Base-by-base conservation (phyloP, 2,113 vertebrate genomes). In the Spea multiplicata region DNA sequence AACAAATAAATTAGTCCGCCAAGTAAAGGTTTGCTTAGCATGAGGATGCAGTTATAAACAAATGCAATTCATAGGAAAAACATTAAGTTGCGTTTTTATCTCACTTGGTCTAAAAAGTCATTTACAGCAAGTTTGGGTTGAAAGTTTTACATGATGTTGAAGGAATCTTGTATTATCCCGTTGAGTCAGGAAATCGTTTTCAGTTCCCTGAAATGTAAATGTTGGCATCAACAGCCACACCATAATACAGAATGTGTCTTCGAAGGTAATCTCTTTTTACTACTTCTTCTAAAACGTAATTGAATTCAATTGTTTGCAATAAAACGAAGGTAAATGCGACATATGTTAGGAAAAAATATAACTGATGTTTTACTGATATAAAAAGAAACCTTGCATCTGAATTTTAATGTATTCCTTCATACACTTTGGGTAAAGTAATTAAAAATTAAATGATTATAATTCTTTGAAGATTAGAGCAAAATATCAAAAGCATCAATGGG, bases 271-370 rank as follows among this genome's bases (percentile, higher is more conserved):
- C 50, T 59, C 65, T 69, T 30, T 76, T 76, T 76, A 76, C 53
- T 16, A 61, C 75, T 59, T 69, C 67, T 76, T 76, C 69, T 76
- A 76, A 76, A 76, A 69, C 75, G 30, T 76, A 76, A 76, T 69
- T 76, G 75, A 69, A 57, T 76, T 76, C 53, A 65, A 68, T 53
- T 68, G 74, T 30, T 16, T 67, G 65, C 53, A 69, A 48, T 67
- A 48, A 76, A 76, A 61, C 69, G 66, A 61, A 69, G 66, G 50
- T 53, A 59, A 61, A 61, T 59, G 9, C 59, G 52, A 44, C 66
- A 69, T 68, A 69, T 69, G 75, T 52, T 76, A 30, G 14, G 14
- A 61, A 12, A 61, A 13, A 61, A 13, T 14, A 13, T 5, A 13
- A 13, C 14, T 13, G 5, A 61, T 8, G 3, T 53, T 53, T 53